A percentile compares a stretch with the other conserved stretches of the same genome.
phyloP scores from a whole-genome alignment of 1,140 invertebrate species.

The Lordiphosa mommai region DNA sequence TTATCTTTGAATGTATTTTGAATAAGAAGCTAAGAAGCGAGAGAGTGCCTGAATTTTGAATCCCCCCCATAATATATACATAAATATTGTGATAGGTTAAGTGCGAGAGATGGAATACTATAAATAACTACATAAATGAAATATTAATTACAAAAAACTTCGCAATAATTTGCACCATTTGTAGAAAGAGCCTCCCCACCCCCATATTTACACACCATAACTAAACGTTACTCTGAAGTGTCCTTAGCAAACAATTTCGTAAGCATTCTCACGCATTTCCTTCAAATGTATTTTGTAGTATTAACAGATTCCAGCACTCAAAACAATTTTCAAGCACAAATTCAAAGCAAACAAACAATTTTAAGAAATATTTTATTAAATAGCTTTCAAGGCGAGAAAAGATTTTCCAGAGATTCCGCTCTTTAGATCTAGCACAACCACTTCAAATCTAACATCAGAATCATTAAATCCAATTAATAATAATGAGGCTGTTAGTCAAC shows the following conservation, averaged over 20 bases:
- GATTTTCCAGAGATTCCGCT: too few species aligned
- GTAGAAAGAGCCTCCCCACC: constrained; percentile 21
- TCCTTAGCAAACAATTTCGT: constrained; percentile 44
- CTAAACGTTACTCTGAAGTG: constrained; percentile 60
- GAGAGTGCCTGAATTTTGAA: constrained; percentile 48
- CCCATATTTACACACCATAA: constrained; percentile 11
- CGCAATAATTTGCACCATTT: constrained; percentile 13
- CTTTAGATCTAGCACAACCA: too few species aligned
- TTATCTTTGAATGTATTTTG: constrained; percentile 75
- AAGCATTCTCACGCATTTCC: constrained; percentile 19
- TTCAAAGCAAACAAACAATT: too few species aligned
- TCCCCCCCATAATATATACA: constrained; percentile 5
- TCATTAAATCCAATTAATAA: too few species aligned
- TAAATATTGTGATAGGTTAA: constrained; percentile 38
- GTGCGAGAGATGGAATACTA: constrained; percentile 20
- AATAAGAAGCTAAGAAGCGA: constrained; percentile 30
- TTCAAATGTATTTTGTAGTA: constrained; percentile 6
- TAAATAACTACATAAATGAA: constrained; percentile 12
- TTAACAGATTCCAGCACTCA: constrained; percentile 8
- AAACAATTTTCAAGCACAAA: constrained; percentile 3
- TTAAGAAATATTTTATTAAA: too few species aligned
- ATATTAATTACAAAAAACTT: not conserved
- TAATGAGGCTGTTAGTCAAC: too few species aligned
- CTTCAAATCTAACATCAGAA: too few species aligned
- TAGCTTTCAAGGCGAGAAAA: too few species aligned